Base-by-base conservation (phyloP, 2,888 invertebrate genomes). In the Apantesis nais region DNA sequence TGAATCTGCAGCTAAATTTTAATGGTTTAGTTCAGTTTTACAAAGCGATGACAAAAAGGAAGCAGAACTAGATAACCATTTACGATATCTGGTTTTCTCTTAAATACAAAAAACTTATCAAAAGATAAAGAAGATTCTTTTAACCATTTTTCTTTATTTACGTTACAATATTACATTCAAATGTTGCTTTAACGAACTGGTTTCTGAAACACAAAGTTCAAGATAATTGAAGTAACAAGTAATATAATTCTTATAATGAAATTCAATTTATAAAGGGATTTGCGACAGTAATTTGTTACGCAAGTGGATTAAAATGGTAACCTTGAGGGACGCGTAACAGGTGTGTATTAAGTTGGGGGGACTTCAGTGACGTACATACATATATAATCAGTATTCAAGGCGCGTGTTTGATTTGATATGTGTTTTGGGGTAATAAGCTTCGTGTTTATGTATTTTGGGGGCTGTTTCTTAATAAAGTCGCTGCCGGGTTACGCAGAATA, bases 361-460 rank as follows among this genome's bases (percentile, higher is more conserved):
- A 37, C 34, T 34, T 9, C 55, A 25, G 71, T 71, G 63, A 64
- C 64, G 63, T 48, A 29, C 31, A 62, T 70, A 44, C 29, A 34
- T 34, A 34, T 34, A 34, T 34, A 34, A 34, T 71, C 66, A 70
- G 67, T 78, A 81, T 81, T 81, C 71, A 69, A 29, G 22, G 3
- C 39, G 64, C 31, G 72, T 71, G 62, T 74, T 67, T 71, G 60
- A 75, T 78, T 77, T 73, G 72, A 77, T 67, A 71, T 72, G 48
- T 68, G 62, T 61, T 71, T 60, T 67, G 44, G 60, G 58, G 55
- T 55, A 60, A 67, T 60, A 66, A 69, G 70, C 73, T 77, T 73
- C 34, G 55, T 58, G 66, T 66, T 55, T 66, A 66, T 39, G 22
- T 66, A 66, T 58, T 39, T 58, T 39, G 29, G 39, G 9, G 58